phyloP scores from a whole-genome alignment of 1,140 invertebrate genomes.

The Sitodiplosis mosellana region DNA sequence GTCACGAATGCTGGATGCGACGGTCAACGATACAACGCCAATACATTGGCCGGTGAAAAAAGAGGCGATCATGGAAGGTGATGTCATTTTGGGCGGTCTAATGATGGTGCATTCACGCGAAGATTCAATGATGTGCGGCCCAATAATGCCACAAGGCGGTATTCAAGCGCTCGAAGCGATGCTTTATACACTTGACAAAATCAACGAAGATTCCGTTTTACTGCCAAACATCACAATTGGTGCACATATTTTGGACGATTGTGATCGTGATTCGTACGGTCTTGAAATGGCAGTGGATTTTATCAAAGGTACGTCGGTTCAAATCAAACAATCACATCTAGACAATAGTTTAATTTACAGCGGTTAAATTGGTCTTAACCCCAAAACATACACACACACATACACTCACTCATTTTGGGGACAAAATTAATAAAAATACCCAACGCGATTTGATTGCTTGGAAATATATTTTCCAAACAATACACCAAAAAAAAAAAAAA shows the following conservation, averaged over 20 bases:
- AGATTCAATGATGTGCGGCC: slow-evolving; percentile 63
- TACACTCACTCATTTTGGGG: no score
- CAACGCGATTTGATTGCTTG: no score
- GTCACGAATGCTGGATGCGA: neutral
- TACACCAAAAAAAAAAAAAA: no score
- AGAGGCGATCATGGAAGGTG: slow-evolving; percentile 65
- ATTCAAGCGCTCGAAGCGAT: slow-evolving; percentile 70
- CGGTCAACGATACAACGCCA: no score
- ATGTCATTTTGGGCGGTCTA: slow-evolving; percentile 69
- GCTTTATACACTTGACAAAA: slow-evolving; percentile 65
- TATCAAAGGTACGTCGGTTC: slow-evolving; percentile 80
- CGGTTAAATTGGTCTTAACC: no score
- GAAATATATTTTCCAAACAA: no score
- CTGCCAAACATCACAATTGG: slow-evolving; percentile 55
- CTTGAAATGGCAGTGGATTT: slow-evolving; percentile 84
- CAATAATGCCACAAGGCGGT: slow-evolving; percentile 84
- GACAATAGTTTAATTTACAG: no score
- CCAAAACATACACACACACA: no score
- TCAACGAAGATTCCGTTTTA: slow-evolving; percentile 39
- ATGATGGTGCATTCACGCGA: slow-evolving; percentile 95
- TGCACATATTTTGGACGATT: slow-evolving; percentile 74
- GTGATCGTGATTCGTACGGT: slow-evolving; percentile 81
- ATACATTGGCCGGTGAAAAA: slow-evolving; percentile 62
- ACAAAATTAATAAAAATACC: no score
- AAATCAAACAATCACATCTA: no score